phyloP scores from a whole-genome alignment of 2,113 vertebrate genomes.

The Crocuta crocuta region DNA sequence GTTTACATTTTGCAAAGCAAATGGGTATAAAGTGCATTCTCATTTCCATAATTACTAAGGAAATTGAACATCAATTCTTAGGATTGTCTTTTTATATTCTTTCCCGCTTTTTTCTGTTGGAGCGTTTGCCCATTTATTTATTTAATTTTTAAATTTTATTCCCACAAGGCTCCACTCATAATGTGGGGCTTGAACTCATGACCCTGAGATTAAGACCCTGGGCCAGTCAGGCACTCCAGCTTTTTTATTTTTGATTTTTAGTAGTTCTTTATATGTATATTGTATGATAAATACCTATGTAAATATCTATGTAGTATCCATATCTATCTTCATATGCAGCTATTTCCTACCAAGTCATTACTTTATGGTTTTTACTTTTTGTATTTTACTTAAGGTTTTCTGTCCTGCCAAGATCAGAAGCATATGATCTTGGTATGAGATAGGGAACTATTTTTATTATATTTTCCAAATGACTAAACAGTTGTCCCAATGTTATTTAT shows the following conservation, averaged over 20 bases:
- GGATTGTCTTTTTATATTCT: not conserved
- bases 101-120: not conserved
- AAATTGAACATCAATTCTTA: not conserved
- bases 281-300: not conserved
- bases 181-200: not conserved
- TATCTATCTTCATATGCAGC: not conserved
- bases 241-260: slow-evolving; percentile 18
- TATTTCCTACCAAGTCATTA: slow-evolving; percentile 6
- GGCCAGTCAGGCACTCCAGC: not conserved
- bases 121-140: not conserved
- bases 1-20: not conserved
- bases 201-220: not conserved
- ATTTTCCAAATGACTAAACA: slow-evolving; percentile 48
- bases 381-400: slow-evolving; percentile 31
- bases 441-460: not conserved
- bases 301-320: not conserved
- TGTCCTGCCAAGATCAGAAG: not conserved
- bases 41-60: slow-evolving; percentile 8
- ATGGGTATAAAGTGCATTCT: not conserved
- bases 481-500: not conserved
- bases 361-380: not conserved
- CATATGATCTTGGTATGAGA: not conserved
- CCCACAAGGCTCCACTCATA: not conserved
- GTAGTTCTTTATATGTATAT: not conserved
- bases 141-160: not conserved